Evolutionary conservation across 2,113 vertebrate species (phyloP), one percentile per base, ranked within the genome.

Genomic region (Clarias magur): DNA sequence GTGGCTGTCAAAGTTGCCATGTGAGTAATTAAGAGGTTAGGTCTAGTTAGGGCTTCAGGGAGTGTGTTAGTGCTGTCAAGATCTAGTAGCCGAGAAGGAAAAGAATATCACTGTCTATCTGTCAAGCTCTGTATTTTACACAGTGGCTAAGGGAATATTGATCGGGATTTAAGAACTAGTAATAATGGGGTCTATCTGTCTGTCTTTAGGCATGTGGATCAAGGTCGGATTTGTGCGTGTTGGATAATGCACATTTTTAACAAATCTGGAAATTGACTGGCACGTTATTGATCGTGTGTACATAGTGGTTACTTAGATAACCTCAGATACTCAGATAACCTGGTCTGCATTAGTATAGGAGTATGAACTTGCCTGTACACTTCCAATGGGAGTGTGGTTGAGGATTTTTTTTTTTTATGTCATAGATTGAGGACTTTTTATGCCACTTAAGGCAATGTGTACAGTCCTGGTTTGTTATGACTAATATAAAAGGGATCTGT

Each of bases 91-190:
- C 13, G 13, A 70, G 38, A 27, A 80, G 73, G 76, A 42, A 59
- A 80, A 80, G 53, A 59, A 80, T 38, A 68, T 21, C 30, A 42
- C 81, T 79, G 70, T 65, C 86, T 38, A 56, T 78, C 60, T 86
- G 85, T 86, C 80, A 83, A 67, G 30, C 53, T 48, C 27, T 78
- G 25, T 83, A 79, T 87, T 87, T 42, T 82, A 67, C 82, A 79
- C 72, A 9, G 30, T 63, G 72, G 72, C 72, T 67, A 34, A 83
- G 70, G 73, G 62, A 79, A 76, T 83, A 84, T 78, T 87, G 86
- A 83, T 87, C 30, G 17, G 3, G 34, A 78, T 53, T 65, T 83
- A 57, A 86, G 65, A 83, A 75, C 23, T 73, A n/a, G 80, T 76
- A 76, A 73, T 73, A 59, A 38, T 53, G 19, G 56, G 68, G 53